These are phyloP conservation scores for Podargus strigoides DNA, from an alignment of 2,797 vertebrate species.

Conservation along the genomic window DNA sequence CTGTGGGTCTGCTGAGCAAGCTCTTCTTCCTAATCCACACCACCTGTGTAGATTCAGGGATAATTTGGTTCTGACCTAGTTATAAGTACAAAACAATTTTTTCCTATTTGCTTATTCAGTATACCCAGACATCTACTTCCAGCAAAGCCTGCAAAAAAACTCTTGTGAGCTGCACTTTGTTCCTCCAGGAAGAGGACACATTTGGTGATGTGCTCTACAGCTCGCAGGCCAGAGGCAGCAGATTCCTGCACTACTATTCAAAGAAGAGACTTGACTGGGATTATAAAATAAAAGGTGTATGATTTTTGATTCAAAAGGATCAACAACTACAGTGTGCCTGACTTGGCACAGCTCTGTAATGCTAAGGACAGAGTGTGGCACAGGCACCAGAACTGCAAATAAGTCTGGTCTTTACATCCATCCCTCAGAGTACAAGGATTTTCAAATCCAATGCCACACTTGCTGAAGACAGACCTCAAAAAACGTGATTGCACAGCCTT, in stretches of 20 bases:
- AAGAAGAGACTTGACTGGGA: neutral
- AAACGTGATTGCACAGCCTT: neutral
- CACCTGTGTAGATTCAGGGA: conserved; percentile 6
- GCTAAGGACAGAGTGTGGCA: neutral
- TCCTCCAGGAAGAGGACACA: neutral
- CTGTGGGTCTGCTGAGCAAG: conserved; percentile 40
- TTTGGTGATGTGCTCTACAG: neutral
- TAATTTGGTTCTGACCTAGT: conserved; percentile 41
- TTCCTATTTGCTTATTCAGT: conserved; percentile 21
- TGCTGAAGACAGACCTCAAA: neutral
- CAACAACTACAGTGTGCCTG: neutral
- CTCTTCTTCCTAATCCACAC: conserved; percentile 28
- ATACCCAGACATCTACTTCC: neutral
- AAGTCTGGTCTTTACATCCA: neutral
- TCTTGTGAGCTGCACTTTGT: neutral
- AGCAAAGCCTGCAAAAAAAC: neutral
- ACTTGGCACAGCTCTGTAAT: neutral
- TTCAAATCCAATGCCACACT: neutral
- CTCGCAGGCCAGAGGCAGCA: neutral
- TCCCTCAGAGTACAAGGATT: neutral
- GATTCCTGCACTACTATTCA: neutral
- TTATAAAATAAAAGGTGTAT: neutral
- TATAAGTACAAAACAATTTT: conserved; percentile 13
- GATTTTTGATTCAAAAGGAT: neutral
- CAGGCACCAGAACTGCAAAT: neutral